Conservation (phyloP, 2,797 vertebrate species). For the Acanthopagrus latus region DNA sequence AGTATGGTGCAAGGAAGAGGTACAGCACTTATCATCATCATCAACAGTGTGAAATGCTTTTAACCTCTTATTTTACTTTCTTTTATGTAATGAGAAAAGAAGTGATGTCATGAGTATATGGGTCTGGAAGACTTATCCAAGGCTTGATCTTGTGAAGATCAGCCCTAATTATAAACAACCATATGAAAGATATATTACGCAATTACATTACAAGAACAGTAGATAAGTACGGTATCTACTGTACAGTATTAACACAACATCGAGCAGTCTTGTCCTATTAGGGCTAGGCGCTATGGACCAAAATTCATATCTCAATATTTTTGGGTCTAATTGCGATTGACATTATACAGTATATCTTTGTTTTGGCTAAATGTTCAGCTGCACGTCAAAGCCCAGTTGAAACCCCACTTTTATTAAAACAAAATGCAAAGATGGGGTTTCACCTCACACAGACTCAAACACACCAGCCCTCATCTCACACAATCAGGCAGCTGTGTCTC, state of each 20-base stretch:
- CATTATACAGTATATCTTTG: too few species aligned
- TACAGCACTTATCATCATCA: slow-evolving; percentile 61
- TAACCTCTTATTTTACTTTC: background rate
- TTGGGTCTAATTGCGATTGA: too few species aligned
- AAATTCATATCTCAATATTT: too few species aligned
- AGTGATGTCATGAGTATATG: background rate
- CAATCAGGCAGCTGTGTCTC: too few species aligned
- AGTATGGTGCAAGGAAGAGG: slow-evolving; percentile 91
- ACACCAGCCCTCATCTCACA: too few species aligned
- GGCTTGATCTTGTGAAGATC: background rate
- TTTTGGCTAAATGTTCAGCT: too few species aligned
- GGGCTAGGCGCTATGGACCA: too few species aligned
- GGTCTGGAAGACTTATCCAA: background rate
- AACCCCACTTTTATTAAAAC: too few species aligned
- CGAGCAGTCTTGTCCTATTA: background rate
- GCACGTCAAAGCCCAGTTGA: too few species aligned
- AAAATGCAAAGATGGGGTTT: too few species aligned
- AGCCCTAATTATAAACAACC: background rate
- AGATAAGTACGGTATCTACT: background rate
- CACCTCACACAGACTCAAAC: too few species aligned
- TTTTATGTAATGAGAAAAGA: background rate
- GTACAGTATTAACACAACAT: background rate
- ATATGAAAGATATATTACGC: background rate
- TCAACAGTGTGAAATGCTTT: background rate
- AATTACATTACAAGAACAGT: background rate